phyloP scores from a whole-genome alignment of 2,113 vertebrate genomes.

The Nesospiza acunhae region DNA sequence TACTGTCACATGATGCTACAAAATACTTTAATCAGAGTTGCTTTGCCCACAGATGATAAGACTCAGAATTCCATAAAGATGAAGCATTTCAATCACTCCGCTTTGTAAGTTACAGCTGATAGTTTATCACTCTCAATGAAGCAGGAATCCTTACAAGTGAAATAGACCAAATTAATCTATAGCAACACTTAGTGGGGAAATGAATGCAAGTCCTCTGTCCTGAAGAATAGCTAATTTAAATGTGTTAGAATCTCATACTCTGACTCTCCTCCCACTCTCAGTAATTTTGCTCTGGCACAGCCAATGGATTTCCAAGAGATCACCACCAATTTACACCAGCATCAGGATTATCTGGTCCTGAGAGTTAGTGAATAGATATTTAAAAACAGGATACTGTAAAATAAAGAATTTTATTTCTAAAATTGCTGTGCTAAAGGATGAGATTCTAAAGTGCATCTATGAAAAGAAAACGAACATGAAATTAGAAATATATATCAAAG shows the following conservation, averaged over 20 bases:
- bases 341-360: not conserved
- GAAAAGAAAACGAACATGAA: not conserved
- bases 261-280: not conserved
- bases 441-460: not conserved
- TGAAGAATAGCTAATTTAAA: not conserved
- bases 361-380: not conserved
- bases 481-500: not conserved
- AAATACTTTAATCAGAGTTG: not conserved
- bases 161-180: not conserved
- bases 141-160: not conserved
- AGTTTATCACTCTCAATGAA: not conserved
- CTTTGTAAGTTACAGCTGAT: not conserved
- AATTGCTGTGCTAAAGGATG: not conserved
- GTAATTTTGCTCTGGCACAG: not conserved
- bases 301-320: not conserved
- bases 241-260: not conserved
- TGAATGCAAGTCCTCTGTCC: not conserved
- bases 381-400: not conserved
- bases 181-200: not conserved
- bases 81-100: not conserved
- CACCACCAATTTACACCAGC: not conserved
- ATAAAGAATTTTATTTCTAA: not conserved
- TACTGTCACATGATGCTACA: not conserved
- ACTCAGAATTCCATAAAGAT: not conserved
- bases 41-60: not conserved